These are phyloP conservation scores for Stenurella melanura DNA, from an alignment of 2,888 invertebrate species.

Conservation along the genomic window DNA sequence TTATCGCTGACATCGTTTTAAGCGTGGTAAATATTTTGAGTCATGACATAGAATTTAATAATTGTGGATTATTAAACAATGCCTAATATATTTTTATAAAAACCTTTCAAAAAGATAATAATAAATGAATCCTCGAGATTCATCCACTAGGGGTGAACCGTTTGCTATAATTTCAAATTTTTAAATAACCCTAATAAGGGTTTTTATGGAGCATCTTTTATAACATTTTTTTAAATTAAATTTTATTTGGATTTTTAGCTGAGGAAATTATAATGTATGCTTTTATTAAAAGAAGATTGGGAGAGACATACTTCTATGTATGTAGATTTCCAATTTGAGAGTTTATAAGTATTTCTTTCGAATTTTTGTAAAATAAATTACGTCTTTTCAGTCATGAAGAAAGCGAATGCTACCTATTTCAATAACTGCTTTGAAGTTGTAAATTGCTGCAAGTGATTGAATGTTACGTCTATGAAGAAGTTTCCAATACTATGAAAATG, in stretches of 20 bases:
- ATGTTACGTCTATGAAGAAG: not conserved
- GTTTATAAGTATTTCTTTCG: not conserved
- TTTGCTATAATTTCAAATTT: too few species aligned
- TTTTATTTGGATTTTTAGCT: too few species aligned
- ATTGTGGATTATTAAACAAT: too few species aligned
- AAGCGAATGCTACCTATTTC: not conserved
- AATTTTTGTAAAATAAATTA: not conserved
- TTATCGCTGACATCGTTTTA: too few species aligned
- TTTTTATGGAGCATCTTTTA: not conserved
- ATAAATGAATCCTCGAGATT: too few species aligned
- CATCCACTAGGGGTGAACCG: too few species aligned
- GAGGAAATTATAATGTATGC: not conserved
- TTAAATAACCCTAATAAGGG: not conserved
- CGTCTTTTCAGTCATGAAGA: not conserved
- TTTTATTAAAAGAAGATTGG: not conserved
- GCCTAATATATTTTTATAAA: too few species aligned
- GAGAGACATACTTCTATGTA: not conserved
- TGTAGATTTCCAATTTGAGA: not conserved
- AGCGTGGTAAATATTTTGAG: too few species aligned
- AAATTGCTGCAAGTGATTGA: not conserved
- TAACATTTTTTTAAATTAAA: too few species aligned
- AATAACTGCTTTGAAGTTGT: not conserved
- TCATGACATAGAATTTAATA: too few species aligned
- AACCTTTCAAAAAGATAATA: too few species aligned
- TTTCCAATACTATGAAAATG: not conserved